These are phyloP conservation scores for Caenorhabditis uteleia DNA, from an alignment of 2,888 invertebrate species.

Conservation along the genomic window DNA sequence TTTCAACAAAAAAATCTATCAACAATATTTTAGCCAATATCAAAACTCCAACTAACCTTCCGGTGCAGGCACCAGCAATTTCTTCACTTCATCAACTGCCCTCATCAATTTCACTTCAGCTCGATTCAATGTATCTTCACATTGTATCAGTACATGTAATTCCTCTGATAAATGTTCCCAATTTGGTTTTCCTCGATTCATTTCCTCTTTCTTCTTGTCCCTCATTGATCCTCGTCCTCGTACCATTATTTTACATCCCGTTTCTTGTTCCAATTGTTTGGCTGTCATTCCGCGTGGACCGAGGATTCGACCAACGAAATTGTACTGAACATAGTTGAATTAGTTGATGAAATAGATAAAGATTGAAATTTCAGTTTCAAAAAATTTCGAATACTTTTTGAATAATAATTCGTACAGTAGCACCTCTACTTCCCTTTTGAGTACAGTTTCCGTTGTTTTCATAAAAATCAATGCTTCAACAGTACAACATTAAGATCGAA, in stretches of 20 bases:
- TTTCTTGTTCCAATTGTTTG: slow-evolving; percentile 98
- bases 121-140: slow-evolving; percentile 96
- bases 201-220: slow-evolving; percentile 79
- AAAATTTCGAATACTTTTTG: not conserved
- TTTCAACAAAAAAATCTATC: slow-evolving; percentile 2
- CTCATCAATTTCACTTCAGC: slow-evolving; percentile 91
- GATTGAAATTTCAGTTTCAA: too few species aligned
- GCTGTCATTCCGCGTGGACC: slow-evolving; percentile 99
- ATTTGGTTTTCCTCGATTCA: slow-evolving; percentile 98
- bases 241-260: slow-evolving; percentile 99
- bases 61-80: slow-evolving; percentile 88
- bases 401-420: not conserved
- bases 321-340: slow-evolving; percentile 86
- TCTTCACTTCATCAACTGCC: slow-evolving; percentile 97
- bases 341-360: not conserved
- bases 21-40: too few species aligned
- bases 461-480: too few species aligned
- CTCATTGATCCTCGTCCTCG: slow-evolving; percentile 73
- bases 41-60: too few species aligned
- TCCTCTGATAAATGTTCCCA: slow-evolving; percentile 99
- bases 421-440: not conserved
- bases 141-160: slow-evolving; percentile 95
- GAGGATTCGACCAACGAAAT: slow-evolving; percentile 98
- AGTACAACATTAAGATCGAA: too few species aligned
- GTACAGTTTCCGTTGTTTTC: too few species aligned